Conservation (phyloP, 2,797 vertebrate genomes). For the Natrix natrix region DNA sequence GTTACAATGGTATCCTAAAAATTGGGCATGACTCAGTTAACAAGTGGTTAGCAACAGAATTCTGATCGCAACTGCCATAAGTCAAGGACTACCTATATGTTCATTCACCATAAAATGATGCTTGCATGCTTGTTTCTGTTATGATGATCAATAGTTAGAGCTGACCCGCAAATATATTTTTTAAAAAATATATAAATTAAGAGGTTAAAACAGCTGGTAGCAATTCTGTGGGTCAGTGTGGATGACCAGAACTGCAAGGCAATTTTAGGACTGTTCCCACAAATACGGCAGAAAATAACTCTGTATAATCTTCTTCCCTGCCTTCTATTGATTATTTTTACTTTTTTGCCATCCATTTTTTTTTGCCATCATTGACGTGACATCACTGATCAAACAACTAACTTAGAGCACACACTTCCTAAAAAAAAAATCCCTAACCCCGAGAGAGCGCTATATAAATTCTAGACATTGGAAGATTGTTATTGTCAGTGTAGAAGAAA, state of each 20-base stretch:
- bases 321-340: neutral
- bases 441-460: slow-evolving; percentile 30
- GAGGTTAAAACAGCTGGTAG: neutral
- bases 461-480: neutral
- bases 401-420: neutral
- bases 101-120: neutral
- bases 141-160: neutral
- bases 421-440: neutral
- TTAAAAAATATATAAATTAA: neutral
- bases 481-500: too few relatives aligned
- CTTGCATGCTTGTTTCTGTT: neutral
- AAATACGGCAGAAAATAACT: neutral
- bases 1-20: neutral
- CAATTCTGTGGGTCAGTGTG: neutral
- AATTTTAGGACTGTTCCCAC: neutral
- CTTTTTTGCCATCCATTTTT: neutral
- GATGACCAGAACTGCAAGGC: neutral
- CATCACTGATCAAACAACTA: neutral
- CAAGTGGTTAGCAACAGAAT: neutral
- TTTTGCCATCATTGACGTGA: neutral
- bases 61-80: neutral
- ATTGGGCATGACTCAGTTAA: neutral
- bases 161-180: neutral
- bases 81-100: neutral
- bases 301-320: neutral